Base-by-base conservation (phyloP, 2,888 invertebrate species). In the Lycocerus yunnanus region DNA sequence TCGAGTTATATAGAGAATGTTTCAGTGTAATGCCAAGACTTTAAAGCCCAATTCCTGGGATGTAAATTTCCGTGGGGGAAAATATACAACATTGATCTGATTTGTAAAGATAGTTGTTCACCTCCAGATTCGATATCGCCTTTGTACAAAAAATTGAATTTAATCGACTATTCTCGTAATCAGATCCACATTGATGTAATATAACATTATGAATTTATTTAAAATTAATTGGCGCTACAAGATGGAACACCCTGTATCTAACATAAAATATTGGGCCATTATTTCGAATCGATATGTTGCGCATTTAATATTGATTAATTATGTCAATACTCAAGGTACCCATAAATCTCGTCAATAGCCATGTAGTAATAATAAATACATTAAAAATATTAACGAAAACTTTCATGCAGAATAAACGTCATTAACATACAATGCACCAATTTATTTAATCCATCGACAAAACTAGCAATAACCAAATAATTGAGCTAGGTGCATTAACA, bases 401-500 rank as follows among this genome's bases (percentile, higher is more conserved):
- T 60, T 75, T 66, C 77, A 75, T 77, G 76, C 74, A 74, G 68
- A 66, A 73, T 69, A 71, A 66, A 71, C 60, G 68, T 60, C 73
- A 76, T 76, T 76, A 71, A 75, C 73, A 78, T 73, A 77, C 72
- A 78, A 73, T 73, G 73, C 63, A 69, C 74, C 71, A 71, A 72
- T 73, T 70, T 43, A 43, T 43, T 72, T 68, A 70, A 71, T 74
- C 71, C 67, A 63, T 76, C 74, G 74, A 68, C 73, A 68, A 24
- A 69, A 61, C 60, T 70, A 58, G 72, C 65, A 73, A 73, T 77
- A 75, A 68, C 16, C 61, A 16, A 15, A 77, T 72, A 78, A 72
- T 75, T 76, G 70, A 72, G 20, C 13, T 43, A 43, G 43, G 63
- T 69, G 70, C 67, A 78, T 78, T 78, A 75, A 66, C 77, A 78